These are phyloP conservation scores for Tipula helvola DNA, from an alignment of 2,888 invertebrate species.

Conservation along the genomic window DNA sequence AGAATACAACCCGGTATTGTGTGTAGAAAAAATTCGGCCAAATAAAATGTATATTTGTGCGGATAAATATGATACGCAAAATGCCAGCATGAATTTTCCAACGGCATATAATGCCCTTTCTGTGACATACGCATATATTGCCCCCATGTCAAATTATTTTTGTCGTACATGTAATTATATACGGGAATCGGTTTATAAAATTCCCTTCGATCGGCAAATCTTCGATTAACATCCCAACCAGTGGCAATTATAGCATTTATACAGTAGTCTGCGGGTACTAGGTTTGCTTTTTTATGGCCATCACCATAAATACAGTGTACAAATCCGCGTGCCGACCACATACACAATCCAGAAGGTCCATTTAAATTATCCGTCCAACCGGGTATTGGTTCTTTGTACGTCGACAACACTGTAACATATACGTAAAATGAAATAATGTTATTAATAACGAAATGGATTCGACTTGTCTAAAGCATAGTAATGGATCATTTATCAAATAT, in stretches of 20 bases:
- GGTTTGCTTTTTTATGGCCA: constrained; percentile 30
- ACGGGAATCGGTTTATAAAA: constrained; percentile 30
- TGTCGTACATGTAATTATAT: constrained; percentile 35
- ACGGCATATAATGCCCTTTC: constrained; percentile 34
- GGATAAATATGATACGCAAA: constrained; percentile 36
- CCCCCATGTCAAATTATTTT: constrained; percentile 36
- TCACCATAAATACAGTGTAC: constrained; percentile 34
- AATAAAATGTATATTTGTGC: constrained; percentile 33
- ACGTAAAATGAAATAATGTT: background rate
- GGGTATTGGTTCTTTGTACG: constrained; percentile 36
- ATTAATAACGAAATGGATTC: background rate
- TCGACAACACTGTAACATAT: constrained; percentile 32
- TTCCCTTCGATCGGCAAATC: background rate
- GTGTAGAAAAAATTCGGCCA: constrained; percentile 33
- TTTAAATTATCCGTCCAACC: constrained; percentile 38
- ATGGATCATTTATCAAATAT: background rate
- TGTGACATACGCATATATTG: constrained; percentile 35
- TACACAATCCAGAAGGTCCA: constrained; percentile 36
- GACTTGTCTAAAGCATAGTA: background rate
- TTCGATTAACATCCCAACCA: constrained; percentile 33
- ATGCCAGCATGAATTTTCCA: constrained; percentile 36
- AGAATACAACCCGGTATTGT: constrained; percentile 36
- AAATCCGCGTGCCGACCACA: constrained; percentile 33
- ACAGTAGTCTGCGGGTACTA: constrained; percentile 36
- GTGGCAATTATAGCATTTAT: constrained; percentile 36